Evolutionary conservation across 2,888 invertebrate genomes (phyloP), one percentile per base, ranked within the genome.

Genomic region (Bugulina stolonifera): DNA sequence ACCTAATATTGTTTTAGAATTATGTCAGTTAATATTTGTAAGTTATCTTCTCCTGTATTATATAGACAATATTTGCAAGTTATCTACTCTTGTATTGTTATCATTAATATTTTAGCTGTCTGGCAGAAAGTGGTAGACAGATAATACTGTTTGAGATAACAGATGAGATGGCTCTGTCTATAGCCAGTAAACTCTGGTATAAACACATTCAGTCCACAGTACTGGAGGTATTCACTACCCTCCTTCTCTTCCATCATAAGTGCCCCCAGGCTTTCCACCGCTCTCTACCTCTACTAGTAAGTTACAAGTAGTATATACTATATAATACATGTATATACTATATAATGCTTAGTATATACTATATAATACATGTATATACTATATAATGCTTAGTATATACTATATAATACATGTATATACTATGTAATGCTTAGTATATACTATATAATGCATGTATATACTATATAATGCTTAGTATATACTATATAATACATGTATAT

Each of bases 201-300:
- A 14, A 32, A 27, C 2, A 64, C 29, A 64, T 64, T 27, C 14
- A 10, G 64, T 32, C 27, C 2, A 64, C 32, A 10, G 27, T 27
- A 10, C n/a, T 64, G n/a, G 5, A 34, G 5, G 64, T 64, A 14
- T 32, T 64, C 22, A 32, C 32, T 10, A 34, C 34, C n/a, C 27
- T 64, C 2, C 64, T 64, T 1, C 32, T 64, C 5, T 64, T 25
- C 34, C 27, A 64, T 10, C 64, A 64, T 5, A 64, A 32, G 5
- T 64, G 64, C 32, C 64, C 64, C 10, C 32, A 32, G 27, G 64
- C 64, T 27, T 64, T 64, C 27, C 64, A 64, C 32, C 10, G 32
- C 18, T 32, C 10, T 32, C 25, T 64, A 14, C 64, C 64, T 32
- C 25, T 27, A 14, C 22, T 64, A 32, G 64, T 64, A 18, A 32